Conservation (phyloP, 2,797 vertebrate genomes). For the Luscinia luscinia region DNA sequence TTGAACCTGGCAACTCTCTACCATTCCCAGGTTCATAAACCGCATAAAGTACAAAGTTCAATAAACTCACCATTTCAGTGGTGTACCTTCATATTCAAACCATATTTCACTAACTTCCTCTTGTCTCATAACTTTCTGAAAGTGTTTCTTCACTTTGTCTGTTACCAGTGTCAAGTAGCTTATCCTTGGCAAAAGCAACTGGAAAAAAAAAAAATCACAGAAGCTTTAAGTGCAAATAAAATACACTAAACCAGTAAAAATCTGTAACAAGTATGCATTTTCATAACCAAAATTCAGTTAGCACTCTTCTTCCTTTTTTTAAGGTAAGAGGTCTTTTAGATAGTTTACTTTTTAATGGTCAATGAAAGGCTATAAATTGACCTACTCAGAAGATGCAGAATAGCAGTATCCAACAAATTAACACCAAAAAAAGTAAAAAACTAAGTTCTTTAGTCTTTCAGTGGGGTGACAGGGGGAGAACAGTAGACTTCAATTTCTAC, state of each 20-base stretch:
- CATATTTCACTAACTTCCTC: slow-evolving; percentile 97
- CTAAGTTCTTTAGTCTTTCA: not conserved
- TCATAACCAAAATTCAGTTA: not conserved
- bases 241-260: not conserved
- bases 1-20: not conserved
- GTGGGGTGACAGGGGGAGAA: not conserved
- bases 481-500: not conserved
- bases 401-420: not conserved
- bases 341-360: not conserved
- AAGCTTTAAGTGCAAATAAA: slow-evolving; percentile 14
- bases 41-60: slow-evolving; percentile 4
- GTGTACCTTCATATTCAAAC: slow-evolving; percentile 97
- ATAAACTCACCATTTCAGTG: slow-evolving; percentile 93
- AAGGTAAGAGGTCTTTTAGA: not conserved
- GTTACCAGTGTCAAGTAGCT: slow-evolving; percentile 97
- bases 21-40: not conserved
- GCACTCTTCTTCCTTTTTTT: not conserved
- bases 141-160: slow-evolving; percentile 99
- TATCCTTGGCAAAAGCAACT: slow-evolving; percentile 96
- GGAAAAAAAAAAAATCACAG: slow-evolving; percentile 64
- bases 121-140: slow-evolving; percentile 92
- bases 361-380: not conserved
- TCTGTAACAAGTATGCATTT: not conserved
- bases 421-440: not conserved
- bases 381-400: not conserved